These are phyloP conservation scores for Etheostoma nigrum DNA, from an alignment of 2,797 vertebrate species.

Conservation along the genomic window DNA sequence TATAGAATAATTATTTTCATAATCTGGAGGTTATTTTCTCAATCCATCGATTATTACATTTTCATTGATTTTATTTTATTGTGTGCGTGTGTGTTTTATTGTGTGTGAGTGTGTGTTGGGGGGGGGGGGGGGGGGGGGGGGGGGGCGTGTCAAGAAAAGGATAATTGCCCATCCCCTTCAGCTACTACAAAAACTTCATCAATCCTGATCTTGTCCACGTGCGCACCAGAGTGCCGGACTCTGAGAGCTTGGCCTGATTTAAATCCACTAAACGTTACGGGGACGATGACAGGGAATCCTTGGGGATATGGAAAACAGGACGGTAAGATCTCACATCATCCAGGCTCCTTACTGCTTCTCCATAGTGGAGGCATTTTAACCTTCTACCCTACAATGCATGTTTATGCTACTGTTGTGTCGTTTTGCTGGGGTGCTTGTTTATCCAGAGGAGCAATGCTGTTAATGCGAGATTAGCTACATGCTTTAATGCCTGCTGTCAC, in stretches of 20 bases:
- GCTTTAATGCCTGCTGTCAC: constrained; percentile 58
- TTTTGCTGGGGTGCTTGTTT: constrained; percentile 5
- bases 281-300: constrained; percentile 88
- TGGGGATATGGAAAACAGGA: constrained; percentile 96
- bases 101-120: background rate
- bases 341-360: background rate
- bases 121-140: background rate
- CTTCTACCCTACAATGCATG: background rate
- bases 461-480: constrained; percentile 78
- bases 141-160: constrained; percentile 44
- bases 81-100: background rate
- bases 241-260: background rate
- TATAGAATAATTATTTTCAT: background rate
- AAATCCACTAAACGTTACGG: constrained; percentile 12
- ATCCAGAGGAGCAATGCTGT: constrained; percentile 23
- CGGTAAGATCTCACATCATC: constrained; percentile 85
- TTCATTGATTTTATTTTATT: background rate
- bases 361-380: background rate
- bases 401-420: background rate
- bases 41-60: background rate
- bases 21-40: background rate
- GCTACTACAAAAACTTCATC: constrained; percentile 55
- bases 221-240: constrained; percentile 10
- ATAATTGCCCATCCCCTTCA: constrained; percentile 62
- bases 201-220: constrained; percentile 28